Evolutionary conservation across 1,140 invertebrate genomes (phyloP), one percentile per base, ranked within the genome.

Genomic region (Ectropis grisescens): DNA sequence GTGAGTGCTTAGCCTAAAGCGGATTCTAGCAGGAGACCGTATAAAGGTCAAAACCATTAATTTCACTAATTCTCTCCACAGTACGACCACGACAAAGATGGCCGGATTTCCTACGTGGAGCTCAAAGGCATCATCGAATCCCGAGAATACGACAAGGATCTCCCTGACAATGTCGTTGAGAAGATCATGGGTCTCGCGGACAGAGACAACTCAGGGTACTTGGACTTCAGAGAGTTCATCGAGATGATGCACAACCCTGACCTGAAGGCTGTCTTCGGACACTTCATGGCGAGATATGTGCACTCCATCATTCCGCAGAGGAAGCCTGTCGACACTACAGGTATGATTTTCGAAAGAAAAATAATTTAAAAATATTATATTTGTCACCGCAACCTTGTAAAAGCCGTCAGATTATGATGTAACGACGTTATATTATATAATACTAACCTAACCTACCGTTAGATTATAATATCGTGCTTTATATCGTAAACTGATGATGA

Each of bases 221-320:
- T 95, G 29, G 88, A 90, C 50, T 93, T 90, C 60, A 82, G 87
- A 13, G 93, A 95, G 82, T 95, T 95, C 60, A 86, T 93, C 24
- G 75, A 84, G 7, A 91, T 95, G 90, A 91, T 93, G 52, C 81
- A 86, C 60, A 78, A 83, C 40, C 84, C 89, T 33, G 86, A 88
- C 46, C 83, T 87, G 53, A 82, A 86, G 59, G 74, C 85, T 39
- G 65, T 86, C 31, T 87, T 88, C 65, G 84, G 86, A 29, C 78
- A 86, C 44, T 78, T 78, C 75, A 80, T 86, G 45, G 82, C 68
- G 51, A 60, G 64, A 80, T 84, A 80, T 84, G 82, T 83, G 57
- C 84, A 70, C 69, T 79, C 62, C 50, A 62, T 88, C 79, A 41
- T 88, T 54, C 74, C 84, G 29, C 39, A 68, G 15, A 32, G 82